Base-by-base conservation (phyloP, 1,140 invertebrate genomes). In the Drosophila punjabiensis region DNA sequence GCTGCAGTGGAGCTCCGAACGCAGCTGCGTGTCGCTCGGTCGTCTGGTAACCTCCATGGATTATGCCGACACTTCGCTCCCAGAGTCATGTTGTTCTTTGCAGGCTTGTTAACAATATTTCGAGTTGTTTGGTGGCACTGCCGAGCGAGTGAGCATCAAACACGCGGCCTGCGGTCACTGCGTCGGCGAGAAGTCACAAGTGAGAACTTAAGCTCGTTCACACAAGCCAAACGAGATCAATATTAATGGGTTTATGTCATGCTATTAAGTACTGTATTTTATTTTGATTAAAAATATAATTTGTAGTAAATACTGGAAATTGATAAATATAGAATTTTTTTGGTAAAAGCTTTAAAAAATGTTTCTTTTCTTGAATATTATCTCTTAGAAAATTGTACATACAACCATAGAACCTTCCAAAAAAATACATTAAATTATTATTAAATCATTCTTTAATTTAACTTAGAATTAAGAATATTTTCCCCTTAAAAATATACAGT, bases 71-170 rank as follows among this genome's bases (percentile, higher is more conserved):
- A 88, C 86, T 89, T 50, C 50, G 32, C 73, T 77, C 71, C 84
- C 71, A 82, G 76, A 88, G 84, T 71, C 83, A 74, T 87, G 83
- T 87, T 74, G 83, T 81, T 77, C 85, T 87, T 87, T 89, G 85
- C 84, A 81, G 73, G 81, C 85, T 90, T 88, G 85, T 88, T 88
- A 88, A 88, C 85, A 84, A 88, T 85, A 88, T 88, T 85, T 79
- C 78, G 70, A 89, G 64, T 82, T 81, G 82, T 85, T 76, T 52
- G 28, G 35, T 39, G 55, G 33, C 55, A 43, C 69, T 67, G 39
- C 62, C 62, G 48, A 53, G 30, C 28, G 16, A 53, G 50, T 32
- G 50, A 53, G 56, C 73, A 75, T 69, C 68, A 67, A 65, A 87
- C 84, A 87, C 73, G 78, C 69, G 85, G 84, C 74, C 81, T 73